Conservation (phyloP, 30 jellyfish, hydroid and myxozoan species). For the Hydractinia symbiolongicarpus region DNA sequence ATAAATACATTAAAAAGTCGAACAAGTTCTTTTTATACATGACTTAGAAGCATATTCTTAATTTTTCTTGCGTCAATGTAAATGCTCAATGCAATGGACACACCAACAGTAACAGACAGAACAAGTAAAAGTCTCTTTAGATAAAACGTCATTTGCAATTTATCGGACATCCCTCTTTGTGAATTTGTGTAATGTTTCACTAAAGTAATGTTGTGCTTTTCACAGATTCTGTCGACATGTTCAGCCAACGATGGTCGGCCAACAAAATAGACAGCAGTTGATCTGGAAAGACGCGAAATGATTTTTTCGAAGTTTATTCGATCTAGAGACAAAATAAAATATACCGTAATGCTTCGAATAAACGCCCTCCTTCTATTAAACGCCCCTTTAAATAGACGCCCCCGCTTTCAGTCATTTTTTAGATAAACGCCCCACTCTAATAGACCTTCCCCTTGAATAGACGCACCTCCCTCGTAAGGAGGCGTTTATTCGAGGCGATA, state of each 20-base stretch:
- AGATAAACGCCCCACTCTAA: no score
- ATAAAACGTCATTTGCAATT: not conserved
- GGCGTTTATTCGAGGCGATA: no score
- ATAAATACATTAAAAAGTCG: no score
- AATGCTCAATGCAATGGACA: not conserved
- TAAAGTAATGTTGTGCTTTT: not conserved
- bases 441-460: no score
- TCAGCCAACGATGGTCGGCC: constrained; percentile 36
- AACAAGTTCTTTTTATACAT: no score
- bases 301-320: constrained; percentile 16
- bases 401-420: no score
- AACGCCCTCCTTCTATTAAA: no score
- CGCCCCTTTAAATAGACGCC: no score
- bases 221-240: not conserved
- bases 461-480: no score
- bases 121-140: constrained; percentile 1
- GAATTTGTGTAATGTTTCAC: constrained; percentile 15
- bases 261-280: constrained; percentile 17
- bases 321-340: not conserved
- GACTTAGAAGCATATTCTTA: not conserved
- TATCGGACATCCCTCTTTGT: constrained; percentile 26
- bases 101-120: not conserved
- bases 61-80: not conserved
- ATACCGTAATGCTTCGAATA: no score
- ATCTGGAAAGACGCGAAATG: not conserved